Conservation (phyloP, 1,140 invertebrate genomes). For the Procambarus clarkii region DNA sequence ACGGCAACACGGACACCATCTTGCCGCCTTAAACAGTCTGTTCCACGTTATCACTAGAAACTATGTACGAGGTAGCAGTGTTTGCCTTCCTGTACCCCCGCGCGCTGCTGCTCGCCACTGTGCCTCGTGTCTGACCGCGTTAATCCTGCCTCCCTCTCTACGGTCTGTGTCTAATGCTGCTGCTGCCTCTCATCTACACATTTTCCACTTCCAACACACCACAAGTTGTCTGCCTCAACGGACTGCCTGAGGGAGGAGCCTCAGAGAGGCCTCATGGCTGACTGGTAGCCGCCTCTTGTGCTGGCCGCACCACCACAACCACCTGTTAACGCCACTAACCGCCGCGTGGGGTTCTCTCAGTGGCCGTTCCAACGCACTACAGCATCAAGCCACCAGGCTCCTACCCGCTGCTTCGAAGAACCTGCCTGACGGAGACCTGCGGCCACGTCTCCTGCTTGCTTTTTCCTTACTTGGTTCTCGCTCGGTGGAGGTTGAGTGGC, state of each 20-base stretch:
- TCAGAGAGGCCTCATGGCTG: background rate
- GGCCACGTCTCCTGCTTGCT: conserved; percentile 19
- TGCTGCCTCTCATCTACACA: conserved; percentile 2
- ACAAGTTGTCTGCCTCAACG: background rate
- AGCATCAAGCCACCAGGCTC: background rate
- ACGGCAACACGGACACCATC: conserved; percentile 61
- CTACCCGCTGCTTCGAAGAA: background rate
- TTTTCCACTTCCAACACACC: background rate
- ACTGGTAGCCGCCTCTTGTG: background rate
- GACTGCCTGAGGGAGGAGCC: background rate
- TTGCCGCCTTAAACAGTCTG: background rate
- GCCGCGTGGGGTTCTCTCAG: background rate
- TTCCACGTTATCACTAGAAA: background rate
- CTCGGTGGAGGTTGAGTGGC: conserved; percentile 15
- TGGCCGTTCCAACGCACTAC: background rate
- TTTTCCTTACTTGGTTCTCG: background rate
- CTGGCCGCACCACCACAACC: conserved; percentile 15
- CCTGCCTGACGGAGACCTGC: background rate
- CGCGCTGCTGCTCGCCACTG: background rate
- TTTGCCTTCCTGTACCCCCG: background rate
- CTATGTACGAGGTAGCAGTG: background rate
- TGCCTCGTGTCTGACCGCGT: background rate
- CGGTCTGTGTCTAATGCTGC: background rate
- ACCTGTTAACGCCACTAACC: conserved; percentile 48
- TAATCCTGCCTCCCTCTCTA: background rate